A percentile compares a stretch with the other conserved stretches of the same genome.
Evolutionary conservation across 2,113 vertebrate species (phyloP).

Genomic region (Nesogale talazaci): DNA sequence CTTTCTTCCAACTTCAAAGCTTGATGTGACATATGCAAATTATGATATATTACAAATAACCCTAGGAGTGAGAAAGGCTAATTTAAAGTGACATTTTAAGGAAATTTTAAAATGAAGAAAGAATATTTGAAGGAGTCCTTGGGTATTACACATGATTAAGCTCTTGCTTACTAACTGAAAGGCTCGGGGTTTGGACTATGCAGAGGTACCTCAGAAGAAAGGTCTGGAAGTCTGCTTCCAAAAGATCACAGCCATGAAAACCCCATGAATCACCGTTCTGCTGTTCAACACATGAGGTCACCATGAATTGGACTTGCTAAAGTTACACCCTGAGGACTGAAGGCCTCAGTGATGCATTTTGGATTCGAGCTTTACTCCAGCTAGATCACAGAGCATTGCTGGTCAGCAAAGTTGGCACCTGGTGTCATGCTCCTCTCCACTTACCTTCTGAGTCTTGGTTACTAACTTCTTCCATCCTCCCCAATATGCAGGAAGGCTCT

Average conservation of each 20-base stretch:
- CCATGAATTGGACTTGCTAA: not conserved
- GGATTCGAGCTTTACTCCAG: not conserved
- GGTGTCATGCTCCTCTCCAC: fast-evolving
- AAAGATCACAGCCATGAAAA: not conserved
- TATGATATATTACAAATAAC: not conserved
- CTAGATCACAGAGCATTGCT: no score
- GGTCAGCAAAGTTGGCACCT: not conserved
- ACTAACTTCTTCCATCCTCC: not conserved
- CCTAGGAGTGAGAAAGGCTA: not conserved
- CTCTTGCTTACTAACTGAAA: not conserved
- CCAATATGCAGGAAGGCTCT: not conserved
- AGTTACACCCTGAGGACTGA: not conserved
- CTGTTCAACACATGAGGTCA: not conserved
- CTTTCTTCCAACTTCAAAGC: not conserved
- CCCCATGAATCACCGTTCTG: not conserved
- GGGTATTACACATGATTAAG: not conserved
- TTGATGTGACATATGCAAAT: not conserved
- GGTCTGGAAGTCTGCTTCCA: not conserved
- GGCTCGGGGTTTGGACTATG: not conserved
- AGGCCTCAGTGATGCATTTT: not conserved
- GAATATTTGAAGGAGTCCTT: not conserved
- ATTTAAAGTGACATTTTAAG: not conserved
- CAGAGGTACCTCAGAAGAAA: not conserved
- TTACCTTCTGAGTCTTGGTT: not conserved
- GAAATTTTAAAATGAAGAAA: not conserved